Percentiles rank a stretch among this genome's conserved stretches.
These are phyloP conservation scores for Drosophila kanapiae DNA, from an alignment of 1,140 invertebrate genomes.

Conservation along the genomic window DNA sequence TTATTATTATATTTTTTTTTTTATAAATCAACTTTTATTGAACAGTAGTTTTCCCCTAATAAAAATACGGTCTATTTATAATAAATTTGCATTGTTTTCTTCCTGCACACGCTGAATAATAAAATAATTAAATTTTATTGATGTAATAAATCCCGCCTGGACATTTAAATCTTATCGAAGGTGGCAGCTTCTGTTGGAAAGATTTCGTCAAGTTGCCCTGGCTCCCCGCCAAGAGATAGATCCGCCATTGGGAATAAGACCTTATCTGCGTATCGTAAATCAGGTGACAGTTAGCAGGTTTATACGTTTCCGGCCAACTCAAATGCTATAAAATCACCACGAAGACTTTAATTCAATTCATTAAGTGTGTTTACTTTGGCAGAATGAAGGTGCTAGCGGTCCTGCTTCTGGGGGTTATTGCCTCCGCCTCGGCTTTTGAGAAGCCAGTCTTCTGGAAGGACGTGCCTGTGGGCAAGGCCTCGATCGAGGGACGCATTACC, in stretches of 20 bases:
- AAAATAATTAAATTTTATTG: background rate
- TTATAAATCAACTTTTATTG: too few relatives aligned
- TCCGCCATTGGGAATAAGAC: background rate
- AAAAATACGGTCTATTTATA: background rate
- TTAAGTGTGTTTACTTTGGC: constrained; percentile 2
- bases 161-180: constrained; percentile 23
- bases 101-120: background rate
- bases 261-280: constrained; percentile 31
- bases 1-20: too few relatives aligned
- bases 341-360: background rate
- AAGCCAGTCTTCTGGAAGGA: constrained; percentile 36
- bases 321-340: constrained; percentile 2
- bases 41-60: background rate
- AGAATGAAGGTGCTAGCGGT: constrained; percentile 28
- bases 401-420: constrained; percentile 23
- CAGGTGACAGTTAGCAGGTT: background rate
- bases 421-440: constrained; percentile 28
- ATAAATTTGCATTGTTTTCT: background rate
- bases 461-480: constrained; percentile 28
- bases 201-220: constrained; percentile 9
- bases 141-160: background rate
- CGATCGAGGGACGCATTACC: constrained; percentile 55
- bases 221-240: constrained; percentile 3
- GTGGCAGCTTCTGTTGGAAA: background rate
- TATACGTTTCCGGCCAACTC: constrained; percentile 10